Evolutionary conservation across 2,888 invertebrate species (phyloP).

Genomic region (Tethea ocularis): DNA sequence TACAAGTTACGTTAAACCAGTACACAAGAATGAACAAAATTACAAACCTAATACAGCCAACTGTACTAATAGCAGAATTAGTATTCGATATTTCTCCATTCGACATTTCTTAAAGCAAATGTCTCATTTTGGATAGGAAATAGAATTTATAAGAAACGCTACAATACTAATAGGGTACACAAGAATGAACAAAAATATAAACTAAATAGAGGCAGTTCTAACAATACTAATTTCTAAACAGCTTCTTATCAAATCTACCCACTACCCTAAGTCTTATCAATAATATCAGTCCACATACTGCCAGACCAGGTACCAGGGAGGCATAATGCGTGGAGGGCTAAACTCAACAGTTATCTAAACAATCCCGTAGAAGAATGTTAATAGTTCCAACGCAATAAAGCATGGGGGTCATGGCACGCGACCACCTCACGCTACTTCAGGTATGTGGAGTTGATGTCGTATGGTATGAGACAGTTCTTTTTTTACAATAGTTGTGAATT

Average conservation of each 20-base stretch:
- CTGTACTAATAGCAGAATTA: too few species aligned
- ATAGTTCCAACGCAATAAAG: constrained; percentile 73
- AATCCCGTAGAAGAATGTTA: constrained; percentile 80
- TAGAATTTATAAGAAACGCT: too few species aligned
- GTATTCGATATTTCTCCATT: too few species aligned
- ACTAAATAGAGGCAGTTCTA: not conserved
- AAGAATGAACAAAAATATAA: not conserved
- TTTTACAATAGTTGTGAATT: not conserved
- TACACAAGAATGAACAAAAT: too few species aligned
- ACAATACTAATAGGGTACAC: too few species aligned
- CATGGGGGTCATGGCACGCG: constrained; percentile 63
- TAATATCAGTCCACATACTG: not conserved
- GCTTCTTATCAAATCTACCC: not conserved
- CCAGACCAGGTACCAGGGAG: constrained; percentile 25
- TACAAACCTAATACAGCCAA: too few species aligned
- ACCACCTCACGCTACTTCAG: constrained; percentile 60
- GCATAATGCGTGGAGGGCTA: constrained; percentile 25
- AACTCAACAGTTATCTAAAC: constrained; percentile 69
- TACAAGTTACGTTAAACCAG: too few species aligned
- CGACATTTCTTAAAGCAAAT: too few species aligned
- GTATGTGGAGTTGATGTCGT: constrained; percentile 34
- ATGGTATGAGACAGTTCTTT: not conserved
- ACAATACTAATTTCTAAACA: not conserved
- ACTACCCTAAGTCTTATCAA: not conserved
- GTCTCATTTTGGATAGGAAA: too few species aligned